phyloP scores from a whole-genome alignment of 1,140 invertebrate genomes.

The Gryon sp. region DNA sequence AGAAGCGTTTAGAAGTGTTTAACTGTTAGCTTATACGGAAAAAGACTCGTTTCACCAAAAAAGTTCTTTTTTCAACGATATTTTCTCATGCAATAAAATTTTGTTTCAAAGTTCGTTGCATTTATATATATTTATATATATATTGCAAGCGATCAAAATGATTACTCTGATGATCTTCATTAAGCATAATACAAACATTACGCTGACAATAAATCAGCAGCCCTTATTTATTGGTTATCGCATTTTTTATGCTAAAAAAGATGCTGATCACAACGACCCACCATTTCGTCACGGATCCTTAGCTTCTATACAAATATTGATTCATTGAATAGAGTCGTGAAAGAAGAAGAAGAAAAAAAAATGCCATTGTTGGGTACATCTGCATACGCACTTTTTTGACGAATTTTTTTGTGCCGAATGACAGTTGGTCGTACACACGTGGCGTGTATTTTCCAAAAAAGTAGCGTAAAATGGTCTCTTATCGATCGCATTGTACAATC shows the following conservation, averaged over 20 bases:
- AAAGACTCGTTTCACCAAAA: neutral
- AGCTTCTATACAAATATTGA: constrained; percentile 76
- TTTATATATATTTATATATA: no score
- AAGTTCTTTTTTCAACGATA: neutral
- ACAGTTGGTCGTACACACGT: constrained; percentile 71
- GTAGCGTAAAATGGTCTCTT: constrained; percentile 58
- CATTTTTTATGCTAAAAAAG: constrained; percentile 5
- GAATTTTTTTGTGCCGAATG: constrained; percentile 42
- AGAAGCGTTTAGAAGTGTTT: constrained; percentile 15
- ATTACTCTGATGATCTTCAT: neutral
- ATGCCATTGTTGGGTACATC: constrained; percentile 65
- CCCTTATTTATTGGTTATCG: constrained; percentile 3
- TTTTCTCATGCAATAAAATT: no score
- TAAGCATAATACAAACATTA: constrained; percentile 1
- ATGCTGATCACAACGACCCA: constrained; percentile 55
- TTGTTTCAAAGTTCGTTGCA: no score
- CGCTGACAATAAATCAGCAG: constrained; percentile 27
- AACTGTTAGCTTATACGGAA: constrained; percentile 16
- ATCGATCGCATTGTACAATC: constrained; percentile 14
- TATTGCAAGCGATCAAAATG: no score
- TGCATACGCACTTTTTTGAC: constrained; percentile 67
- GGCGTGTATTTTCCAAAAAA: constrained; percentile 73
- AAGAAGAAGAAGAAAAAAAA: constrained; percentile 66
- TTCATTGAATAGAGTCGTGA: no score
- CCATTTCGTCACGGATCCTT: constrained; percentile 73